phyloP scores from a whole-genome alignment of 2,113 vertebrate genomes.

The Bujurquina vittata region DNA sequence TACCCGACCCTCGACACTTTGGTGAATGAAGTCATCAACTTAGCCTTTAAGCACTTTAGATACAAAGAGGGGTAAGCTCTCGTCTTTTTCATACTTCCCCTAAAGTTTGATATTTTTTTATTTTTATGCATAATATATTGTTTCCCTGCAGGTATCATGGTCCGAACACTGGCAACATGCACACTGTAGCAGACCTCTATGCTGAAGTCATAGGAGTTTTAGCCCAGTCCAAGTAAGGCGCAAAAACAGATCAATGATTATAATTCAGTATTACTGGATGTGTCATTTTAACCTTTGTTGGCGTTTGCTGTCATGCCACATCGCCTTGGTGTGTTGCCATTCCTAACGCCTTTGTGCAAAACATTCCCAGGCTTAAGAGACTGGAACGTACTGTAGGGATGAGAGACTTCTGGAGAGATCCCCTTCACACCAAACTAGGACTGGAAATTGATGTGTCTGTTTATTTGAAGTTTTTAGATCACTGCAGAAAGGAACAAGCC shows the following conservation, averaged over 20 bases:
- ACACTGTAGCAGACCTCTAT: slow-evolving; percentile 97
- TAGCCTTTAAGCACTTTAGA: slow-evolving; percentile 99
- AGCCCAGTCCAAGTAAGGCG: slow-evolving; percentile 94
- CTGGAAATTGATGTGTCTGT: slow-evolving; percentile 74
- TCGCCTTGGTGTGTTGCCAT: slow-evolving; percentile 3
- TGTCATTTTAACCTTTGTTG: background rate
- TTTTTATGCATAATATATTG: background rate
- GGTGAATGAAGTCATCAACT: slow-evolving; percentile 95
- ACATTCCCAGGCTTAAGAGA: slow-evolving; percentile 35
- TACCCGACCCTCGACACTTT: slow-evolving; percentile 94
- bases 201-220: slow-evolving; percentile 96
- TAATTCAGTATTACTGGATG: background rate
- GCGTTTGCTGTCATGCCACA: slow-evolving; percentile 21
- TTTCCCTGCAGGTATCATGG: slow-evolving; percentile 88
- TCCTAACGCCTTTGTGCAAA: slow-evolving; percentile 24
- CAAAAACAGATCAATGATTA: background rate
- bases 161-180: slow-evolving; percentile 98
- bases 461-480: slow-evolving; percentile 70
- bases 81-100: background rate
- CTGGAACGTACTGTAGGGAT: slow-evolving; percentile 31
- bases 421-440: slow-evolving; percentile 74
- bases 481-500: slow-evolving; percentile 37
- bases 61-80: slow-evolving; percentile 95
- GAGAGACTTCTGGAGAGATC: slow-evolving; percentile 55
- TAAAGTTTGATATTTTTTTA: background rate